phyloP scores from a whole-genome alignment of 1,140 invertebrate genomes.

The Samia ricini region DNA sequence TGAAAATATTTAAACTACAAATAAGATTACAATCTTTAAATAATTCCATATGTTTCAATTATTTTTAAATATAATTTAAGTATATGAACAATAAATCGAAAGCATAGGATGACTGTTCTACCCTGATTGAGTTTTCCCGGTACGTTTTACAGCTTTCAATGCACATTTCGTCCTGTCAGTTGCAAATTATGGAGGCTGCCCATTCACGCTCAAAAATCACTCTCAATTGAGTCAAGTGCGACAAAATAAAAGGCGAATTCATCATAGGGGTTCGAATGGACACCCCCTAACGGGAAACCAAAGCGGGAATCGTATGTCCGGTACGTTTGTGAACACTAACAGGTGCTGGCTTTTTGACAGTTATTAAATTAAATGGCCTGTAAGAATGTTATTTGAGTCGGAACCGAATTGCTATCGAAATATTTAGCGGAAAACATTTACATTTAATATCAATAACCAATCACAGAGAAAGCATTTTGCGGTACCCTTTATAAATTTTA shows the following conservation, averaged over 20 bases:
- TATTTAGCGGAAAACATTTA: slow-evolving; percentile 1
- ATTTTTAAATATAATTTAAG: background rate
- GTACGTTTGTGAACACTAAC: slow-evolving; percentile 72
- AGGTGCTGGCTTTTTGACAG: slow-evolving; percentile 56
- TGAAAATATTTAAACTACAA: too few relatives aligned
- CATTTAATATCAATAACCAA: slow-evolving; percentile 27
- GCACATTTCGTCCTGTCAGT: slow-evolving; percentile 69
- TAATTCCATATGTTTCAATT: background rate
- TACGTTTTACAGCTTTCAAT: slow-evolving; percentile 69
- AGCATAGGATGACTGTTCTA: slow-evolving; percentile 40
- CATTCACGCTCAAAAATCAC: slow-evolving; percentile 76
- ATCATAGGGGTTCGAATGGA: slow-evolving; percentile 66
- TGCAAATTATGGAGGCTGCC: slow-evolving; percentile 68
- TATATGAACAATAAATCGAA: slow-evolving; percentile 21
- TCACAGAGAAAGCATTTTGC: slow-evolving; percentile 48
- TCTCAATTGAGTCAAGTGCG: slow-evolving; percentile 73
- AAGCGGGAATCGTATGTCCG: slow-evolving; percentile 72
- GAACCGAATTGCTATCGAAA: background rate
- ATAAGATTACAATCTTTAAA: too few relatives aligned
- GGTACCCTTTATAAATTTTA: slow-evolving; percentile 46
- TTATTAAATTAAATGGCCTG: slow-evolving; percentile 67
- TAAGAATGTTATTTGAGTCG: slow-evolving; percentile 34
- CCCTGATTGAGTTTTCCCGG: slow-evolving; percentile 61
- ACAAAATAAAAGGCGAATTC: slow-evolving; percentile 75
- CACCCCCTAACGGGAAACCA: slow-evolving; percentile 59